Base-by-base conservation (phyloP, 2,113 vertebrate species). In the Salvelinus namaycush region DNA sequence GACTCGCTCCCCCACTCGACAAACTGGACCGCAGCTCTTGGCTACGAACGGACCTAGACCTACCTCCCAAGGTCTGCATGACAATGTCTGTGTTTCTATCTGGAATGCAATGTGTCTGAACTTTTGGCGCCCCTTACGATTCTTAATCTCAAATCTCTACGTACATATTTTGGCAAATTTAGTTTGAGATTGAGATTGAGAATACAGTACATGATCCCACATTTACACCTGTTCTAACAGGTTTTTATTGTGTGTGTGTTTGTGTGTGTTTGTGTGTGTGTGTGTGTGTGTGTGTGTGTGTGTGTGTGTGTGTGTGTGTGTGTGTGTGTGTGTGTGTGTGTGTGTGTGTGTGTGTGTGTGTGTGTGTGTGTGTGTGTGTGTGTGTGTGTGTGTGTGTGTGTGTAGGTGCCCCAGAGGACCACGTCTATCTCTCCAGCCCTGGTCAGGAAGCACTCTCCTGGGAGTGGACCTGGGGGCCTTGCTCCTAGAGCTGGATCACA, bases 391-490 rank as follows among this genome's bases (percentile, higher is more conserved):
- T 31, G 31, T 31, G 5, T 34, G 26, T 68, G 27, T 68, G 66
- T n/a, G 68, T 76, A 99, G 98, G 98, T 99, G 90, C 98, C 98
- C 92, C 97, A 99, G 87, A 92, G 98, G 93, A 99, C 98, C 79
- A 99, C 98, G 84, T 99, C 98, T 88, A 99, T 99, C 89, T 99
- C 98, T 76, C 98, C 98, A 57, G 98, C 98, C 8, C 88, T 98
- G 91, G 96, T 96, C 9, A 94, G 98, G 86, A 99, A 99, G 90
- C 97, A 97, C 88, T 99, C 97, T 73, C 96, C 97, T 0, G 96
- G 96, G 71, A 99, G 99, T 0, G 97, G 97, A 68, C 92, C 93
- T 0, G 51, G 51, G 16, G 96, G 96, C 14, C 90, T 98, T 65
- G 97, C 95, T 16, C 95, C 95, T 49, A 92, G 96, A 59, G 84